A percentile compares a stretch with the other conserved stretches of the same genome.
phyloP scores from a whole-genome alignment of 2,888 invertebrate genomes.

The Aspidapion aeneum region DNA sequence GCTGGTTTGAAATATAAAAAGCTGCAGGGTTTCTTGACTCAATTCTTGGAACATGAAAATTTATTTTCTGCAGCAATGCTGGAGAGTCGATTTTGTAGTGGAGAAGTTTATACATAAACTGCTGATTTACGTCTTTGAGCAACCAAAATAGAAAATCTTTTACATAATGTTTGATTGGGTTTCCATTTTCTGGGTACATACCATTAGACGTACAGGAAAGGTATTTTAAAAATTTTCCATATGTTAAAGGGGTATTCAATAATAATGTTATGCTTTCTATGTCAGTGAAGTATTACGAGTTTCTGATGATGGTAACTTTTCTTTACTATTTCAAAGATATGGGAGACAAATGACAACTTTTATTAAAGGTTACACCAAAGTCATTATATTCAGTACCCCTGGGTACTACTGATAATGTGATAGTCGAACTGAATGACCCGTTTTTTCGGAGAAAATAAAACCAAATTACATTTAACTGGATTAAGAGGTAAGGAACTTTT shows the following conservation, averaged over 20 bases:
- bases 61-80: neutral
- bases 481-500: neutral
- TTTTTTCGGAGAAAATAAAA: neutral
- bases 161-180: too few relatives aligned
- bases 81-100: neutral
- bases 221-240: too few relatives aligned
- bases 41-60: neutral
- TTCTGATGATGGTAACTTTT: neutral
- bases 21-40: neutral
- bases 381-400: too few relatives aligned
- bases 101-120: neutral
- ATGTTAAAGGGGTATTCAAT: too few relatives aligned
- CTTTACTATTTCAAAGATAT: neutral
- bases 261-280: too few relatives aligned
- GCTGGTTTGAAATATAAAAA: neutral
- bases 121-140: too few relatives aligned
- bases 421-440: neutral
- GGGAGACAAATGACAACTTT: neutral
- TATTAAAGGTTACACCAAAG: neutral
- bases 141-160: too few relatives aligned
- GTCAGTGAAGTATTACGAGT: too few relatives aligned
- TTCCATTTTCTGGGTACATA: too few relatives aligned
- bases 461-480: neutral
- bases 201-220: too few relatives aligned
- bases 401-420: neutral